Evolutionary conservation across 2,113 vertebrate genomes (phyloP), one percentile per base, ranked within the genome.

Genomic region (Mastomys natalensis): DNA sequence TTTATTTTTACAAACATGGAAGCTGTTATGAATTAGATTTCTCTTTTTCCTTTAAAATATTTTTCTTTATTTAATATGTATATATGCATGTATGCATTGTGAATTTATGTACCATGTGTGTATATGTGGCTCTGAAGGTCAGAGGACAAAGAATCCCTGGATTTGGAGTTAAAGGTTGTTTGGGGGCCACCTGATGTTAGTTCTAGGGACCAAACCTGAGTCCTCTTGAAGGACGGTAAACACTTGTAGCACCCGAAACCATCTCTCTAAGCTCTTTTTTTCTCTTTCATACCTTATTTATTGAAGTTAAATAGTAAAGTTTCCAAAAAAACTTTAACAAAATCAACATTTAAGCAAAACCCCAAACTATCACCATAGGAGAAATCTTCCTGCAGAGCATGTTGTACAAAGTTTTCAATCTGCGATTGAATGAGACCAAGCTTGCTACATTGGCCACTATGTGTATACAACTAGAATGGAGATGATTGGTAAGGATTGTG

Each of bases 271-370:
- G 9, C 2, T 55, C 37, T 58, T 16, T 12, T 73, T 73, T 88
- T 91, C 72, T 37, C 58, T 94, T 89, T 58, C 48, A 9, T 68
- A 77, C 68, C 21, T 62, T 86, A 8, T 82, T 84, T 84, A 60
- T 43, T 74, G 11, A 37, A 88, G 43, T 84, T 26, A 45, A 8
- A n/a, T 84, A 68, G 17, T 90, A 80, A 95, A 81, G 3, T 90
- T 94, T 51, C 87, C 84, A 70, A 80, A 89, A 9, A 7, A 77
- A 62, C 90, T 96, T 13, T 37, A 51, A 51, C 7, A 60, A 70
- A 93, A 88, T 17, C 6, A 92, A 90, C 95, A 68, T 93, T 34
- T 21, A 93, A 91, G 87, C 10, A 74, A 89, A 93, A 37, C 17
- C 9, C 43, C 17, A 95, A 80, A 68, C 74, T 48, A 58, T 31